Base-by-base conservation (phyloP, 2,113 vertebrate genomes). In the Albula glossodonta region DNA sequence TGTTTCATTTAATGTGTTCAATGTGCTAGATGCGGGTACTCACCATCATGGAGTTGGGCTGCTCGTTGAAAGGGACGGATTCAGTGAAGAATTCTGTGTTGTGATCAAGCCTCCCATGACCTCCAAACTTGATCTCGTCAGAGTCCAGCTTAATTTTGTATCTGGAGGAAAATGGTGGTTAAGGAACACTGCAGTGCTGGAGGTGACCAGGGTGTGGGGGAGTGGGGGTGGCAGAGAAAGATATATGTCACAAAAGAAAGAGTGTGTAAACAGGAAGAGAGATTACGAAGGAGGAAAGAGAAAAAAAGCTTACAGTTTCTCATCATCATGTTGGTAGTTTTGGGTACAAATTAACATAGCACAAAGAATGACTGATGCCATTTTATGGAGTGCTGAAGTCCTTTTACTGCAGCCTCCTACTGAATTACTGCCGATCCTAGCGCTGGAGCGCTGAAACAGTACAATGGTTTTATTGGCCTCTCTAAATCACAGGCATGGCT, bases 91-190 rank as follows among this genome's bases (percentile, higher is more conserved):
- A 99, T 13, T 99, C 97, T 0, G 97, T 98, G 86, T 60, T 94
- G 93, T 99, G 97, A 94, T 99, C 95, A 91, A 99, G 90, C 85
- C 98, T 96, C 88, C 96, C 96, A 88, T 99, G 98, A 12, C 98
- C 98, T 86, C 98, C 98, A 63, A 98, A 99, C 17, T 92, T 91
- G 15, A 1, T 84, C 83, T 92, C 94, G 89, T 99, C 98, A 52
- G 97, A 96, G 90, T 99, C 98, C 91, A 99, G 94, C 87, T 96
- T 96, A 89, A 99, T 97, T 94, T 95, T 96, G 95, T 97, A 99
- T 94, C 96, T 99, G 94, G 52, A 86, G 77, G 53, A 85, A 82
- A 85, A 41, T 41, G 52, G 25, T 0, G 84, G 89, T 97, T 96
- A 98, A 98, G 96, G 96, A 92, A 70, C 84, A 82, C 86, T 5